These are phyloP conservation scores for Mormyrus lacerda DNA, from an alignment of 2,113 vertebrate genomes.

Conservation along the genomic window DNA sequence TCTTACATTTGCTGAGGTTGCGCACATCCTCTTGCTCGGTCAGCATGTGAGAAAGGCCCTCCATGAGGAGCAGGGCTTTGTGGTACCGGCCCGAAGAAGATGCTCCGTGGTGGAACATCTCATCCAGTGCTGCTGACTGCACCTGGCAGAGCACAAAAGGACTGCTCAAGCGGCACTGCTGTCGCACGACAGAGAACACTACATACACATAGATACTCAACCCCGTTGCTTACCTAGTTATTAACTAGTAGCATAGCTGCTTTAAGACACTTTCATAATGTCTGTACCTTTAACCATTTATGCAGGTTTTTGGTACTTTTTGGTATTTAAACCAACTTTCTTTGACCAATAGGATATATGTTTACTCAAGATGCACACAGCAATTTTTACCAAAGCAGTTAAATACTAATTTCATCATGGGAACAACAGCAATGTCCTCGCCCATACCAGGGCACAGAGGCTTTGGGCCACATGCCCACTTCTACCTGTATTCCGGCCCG, in stretches of 20 bases:
- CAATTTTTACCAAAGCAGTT: neutral
- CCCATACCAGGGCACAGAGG: neutral
- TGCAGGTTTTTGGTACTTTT: neutral
- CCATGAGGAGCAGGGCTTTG: slow-evolving; percentile 84
- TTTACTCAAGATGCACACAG: neutral
- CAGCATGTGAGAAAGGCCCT: slow-evolving; percentile 76
- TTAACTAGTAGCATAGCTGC: neutral
- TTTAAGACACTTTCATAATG: neutral
- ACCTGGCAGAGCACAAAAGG: slow-evolving; percentile 58
- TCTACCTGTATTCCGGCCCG: neutral
- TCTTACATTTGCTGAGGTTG: slow-evolving; percentile 79
- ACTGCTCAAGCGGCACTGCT: neutral
- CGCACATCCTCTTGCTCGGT: slow-evolving; percentile 72
- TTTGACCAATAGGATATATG: neutral
- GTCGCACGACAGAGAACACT: neutral
- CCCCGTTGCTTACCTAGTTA: neutral
- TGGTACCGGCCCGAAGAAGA: slow-evolving; percentile 80
- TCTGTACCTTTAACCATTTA: neutral
- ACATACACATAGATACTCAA: neutral
- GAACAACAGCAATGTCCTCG: neutral
- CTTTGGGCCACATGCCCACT: neutral
- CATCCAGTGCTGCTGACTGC: slow-evolving; percentile 82
- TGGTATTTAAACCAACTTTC: neutral
- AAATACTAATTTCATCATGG: neutral
- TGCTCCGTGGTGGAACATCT: slow-evolving; percentile 83